Conservation (phyloP, 2,888 invertebrate genomes). For the Pristionchus fissidentatus region DNA sequence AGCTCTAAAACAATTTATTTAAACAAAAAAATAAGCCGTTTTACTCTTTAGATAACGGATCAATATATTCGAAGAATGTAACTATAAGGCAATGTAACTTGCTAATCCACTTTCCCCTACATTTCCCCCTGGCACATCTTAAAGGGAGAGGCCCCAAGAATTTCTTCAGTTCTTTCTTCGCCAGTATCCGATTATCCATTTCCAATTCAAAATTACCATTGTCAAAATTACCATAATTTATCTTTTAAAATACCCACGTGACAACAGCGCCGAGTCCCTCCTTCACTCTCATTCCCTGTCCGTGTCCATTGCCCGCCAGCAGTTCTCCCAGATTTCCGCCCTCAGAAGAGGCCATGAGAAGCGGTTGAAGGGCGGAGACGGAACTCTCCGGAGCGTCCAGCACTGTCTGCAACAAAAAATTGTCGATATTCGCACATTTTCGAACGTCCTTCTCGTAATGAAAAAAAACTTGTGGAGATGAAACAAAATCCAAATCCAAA, state of each 20-base stretch:
- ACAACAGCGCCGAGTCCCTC: slow-evolving; percentile 19
- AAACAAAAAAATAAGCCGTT: too few relatives aligned
- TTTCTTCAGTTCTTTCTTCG: not conserved
- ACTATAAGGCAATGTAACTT: too few relatives aligned
- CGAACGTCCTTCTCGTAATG: too few relatives aligned
- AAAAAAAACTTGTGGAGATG: too few relatives aligned
- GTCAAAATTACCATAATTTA: not conserved
- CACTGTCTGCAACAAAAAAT: slow-evolving; percentile 56
- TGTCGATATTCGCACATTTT: too few relatives aligned
- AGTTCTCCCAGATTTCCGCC: not conserved
- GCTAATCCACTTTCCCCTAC: too few relatives aligned
- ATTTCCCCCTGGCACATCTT: too few relatives aligned
- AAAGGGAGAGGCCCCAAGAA: too few relatives aligned
- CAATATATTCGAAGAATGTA: too few relatives aligned
- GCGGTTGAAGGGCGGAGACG: slow-evolving; percentile 58
- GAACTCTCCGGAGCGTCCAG: slow-evolving; percentile 63
- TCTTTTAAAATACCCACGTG: not conserved
- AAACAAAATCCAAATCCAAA: too few relatives aligned
- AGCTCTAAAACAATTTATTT: slow-evolving; percentile 1
- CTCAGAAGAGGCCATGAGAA: slow-evolving; percentile 60
- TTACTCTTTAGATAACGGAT: too few relatives aligned
- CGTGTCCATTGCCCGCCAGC: slow-evolving; percentile 28
- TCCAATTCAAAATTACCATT: not conserved
- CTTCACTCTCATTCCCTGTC: slow-evolving; percentile 35
- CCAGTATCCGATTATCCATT: not conserved